A percentile compares a stretch with the other conserved stretches of the same genome.
phyloP scores from a whole-genome alignment of 2,888 invertebrate species.

The Alloscopus bannaensis region DNA sequence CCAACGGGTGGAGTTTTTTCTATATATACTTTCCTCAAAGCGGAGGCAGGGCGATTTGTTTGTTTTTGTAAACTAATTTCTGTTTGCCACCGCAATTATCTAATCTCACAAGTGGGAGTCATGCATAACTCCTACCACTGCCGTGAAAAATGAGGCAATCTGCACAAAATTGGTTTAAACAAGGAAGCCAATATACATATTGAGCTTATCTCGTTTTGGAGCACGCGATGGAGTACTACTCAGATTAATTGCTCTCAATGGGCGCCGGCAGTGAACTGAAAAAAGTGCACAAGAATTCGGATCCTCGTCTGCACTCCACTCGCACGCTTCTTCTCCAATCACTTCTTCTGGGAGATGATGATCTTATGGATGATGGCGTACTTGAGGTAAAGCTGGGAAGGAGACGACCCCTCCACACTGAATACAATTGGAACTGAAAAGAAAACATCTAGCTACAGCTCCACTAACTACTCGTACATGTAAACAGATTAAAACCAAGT shows the following conservation, averaged over 20 bases:
- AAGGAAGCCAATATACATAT: too few relatives aligned
- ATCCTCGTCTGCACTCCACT: neutral
- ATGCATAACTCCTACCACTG: too few relatives aligned
- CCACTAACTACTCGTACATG: constrained; percentile 10
- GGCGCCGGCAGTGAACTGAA: constrained; percentile 33
- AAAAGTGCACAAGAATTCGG: neutral
- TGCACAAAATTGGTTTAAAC: neutral
- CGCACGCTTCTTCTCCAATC: neutral
- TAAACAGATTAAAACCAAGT: constrained; percentile 42
- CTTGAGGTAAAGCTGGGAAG: constrained; percentile 46
- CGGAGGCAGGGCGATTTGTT: too few relatives aligned
- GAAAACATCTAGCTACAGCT: too few relatives aligned
- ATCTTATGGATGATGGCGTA: constrained; percentile 19
- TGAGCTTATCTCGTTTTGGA: neutral
- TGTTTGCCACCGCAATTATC: too few relatives aligned
- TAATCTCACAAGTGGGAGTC: too few relatives aligned
- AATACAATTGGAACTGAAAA: constrained; percentile 57
- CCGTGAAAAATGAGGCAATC: too few relatives aligned
- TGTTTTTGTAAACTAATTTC: too few relatives aligned
- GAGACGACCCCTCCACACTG: constrained; percentile 41
- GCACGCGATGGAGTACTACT: neutral
- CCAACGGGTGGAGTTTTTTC: too few relatives aligned
- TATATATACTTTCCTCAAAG: too few relatives aligned
- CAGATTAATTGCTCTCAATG: constrained; percentile 19
- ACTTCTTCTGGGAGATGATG: neutral